phyloP scores from a whole-genome alignment of 1,140 invertebrate species.

The Babylonia areolata region DNA sequence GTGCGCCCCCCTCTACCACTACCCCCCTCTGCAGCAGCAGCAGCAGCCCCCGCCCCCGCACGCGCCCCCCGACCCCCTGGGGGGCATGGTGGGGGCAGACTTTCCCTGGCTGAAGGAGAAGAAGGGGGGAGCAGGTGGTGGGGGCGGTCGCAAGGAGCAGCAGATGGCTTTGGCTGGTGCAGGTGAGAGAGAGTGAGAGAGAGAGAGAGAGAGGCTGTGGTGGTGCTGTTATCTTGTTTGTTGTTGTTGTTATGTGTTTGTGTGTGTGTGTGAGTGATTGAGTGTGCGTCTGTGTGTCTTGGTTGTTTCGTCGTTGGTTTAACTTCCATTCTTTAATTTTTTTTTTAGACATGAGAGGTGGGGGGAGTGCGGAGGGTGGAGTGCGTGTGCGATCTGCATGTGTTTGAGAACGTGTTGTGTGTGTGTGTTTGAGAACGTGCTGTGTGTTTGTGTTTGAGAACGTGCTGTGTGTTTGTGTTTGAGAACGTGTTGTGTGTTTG shows the following conservation, averaged over 20 bases:
- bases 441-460: too few species aligned
- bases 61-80: neutral
- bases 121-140: neutral
- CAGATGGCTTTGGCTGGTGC: neutral
- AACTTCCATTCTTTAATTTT: too few species aligned
- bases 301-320: too few species aligned
- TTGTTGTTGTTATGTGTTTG: neutral
- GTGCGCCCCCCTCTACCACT: conserved; percentile 19
- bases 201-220: neutral
- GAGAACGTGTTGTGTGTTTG: too few species aligned
- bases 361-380: too few species aligned
- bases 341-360: too few species aligned
- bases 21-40: neutral
- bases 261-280: neutral
- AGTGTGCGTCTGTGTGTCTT: too few species aligned
- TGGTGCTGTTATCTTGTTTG: neutral
- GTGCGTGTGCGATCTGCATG: too few species aligned
- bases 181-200: neutral
- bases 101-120: conserved; percentile 17
- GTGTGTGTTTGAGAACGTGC: too few species aligned
- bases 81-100: neutral
- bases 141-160: neutral
- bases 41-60: neutral
- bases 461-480: too few species aligned
- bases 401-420: too few species aligned